phyloP scores from a whole-genome alignment of 2,113 vertebrate genomes.

The Perca flavescens region DNA sequence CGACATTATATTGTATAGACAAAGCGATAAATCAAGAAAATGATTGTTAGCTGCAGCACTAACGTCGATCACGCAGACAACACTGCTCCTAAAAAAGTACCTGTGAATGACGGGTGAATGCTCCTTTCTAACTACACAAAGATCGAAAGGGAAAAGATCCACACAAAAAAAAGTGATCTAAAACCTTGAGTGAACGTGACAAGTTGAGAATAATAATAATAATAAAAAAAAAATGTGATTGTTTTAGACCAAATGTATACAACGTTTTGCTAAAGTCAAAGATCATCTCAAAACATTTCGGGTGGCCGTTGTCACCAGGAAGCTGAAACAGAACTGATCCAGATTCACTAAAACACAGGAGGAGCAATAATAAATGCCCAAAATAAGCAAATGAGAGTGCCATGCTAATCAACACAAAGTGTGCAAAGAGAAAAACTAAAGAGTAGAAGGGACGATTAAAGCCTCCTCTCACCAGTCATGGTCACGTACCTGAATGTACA shows the following conservation, averaged over 20 bases:
- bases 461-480: neutral
- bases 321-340: slow-evolving; percentile 12
- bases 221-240: neutral
- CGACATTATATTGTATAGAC: neutral
- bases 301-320: neutral
- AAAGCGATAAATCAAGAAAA: neutral
- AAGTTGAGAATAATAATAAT: neutral
- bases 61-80: neutral
- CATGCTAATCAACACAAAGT: neutral
- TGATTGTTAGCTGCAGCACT: neutral
- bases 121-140: neutral
- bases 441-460: neutral
- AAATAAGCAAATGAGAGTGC: neutral
- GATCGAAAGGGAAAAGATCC: neutral
- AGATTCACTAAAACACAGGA: slow-evolving; percentile 42
- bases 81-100: neutral
- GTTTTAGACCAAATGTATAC: neutral
- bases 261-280: neutral
- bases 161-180: neutral
- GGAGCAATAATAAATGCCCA: neutral
- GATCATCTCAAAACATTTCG: neutral
- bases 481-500: neutral
- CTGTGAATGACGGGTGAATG: neutral
- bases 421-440: neutral
- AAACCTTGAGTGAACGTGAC: neutral